phyloP scores from a whole-genome alignment of 2,888 invertebrate genomes.

The Eristalis intricaria region DNA sequence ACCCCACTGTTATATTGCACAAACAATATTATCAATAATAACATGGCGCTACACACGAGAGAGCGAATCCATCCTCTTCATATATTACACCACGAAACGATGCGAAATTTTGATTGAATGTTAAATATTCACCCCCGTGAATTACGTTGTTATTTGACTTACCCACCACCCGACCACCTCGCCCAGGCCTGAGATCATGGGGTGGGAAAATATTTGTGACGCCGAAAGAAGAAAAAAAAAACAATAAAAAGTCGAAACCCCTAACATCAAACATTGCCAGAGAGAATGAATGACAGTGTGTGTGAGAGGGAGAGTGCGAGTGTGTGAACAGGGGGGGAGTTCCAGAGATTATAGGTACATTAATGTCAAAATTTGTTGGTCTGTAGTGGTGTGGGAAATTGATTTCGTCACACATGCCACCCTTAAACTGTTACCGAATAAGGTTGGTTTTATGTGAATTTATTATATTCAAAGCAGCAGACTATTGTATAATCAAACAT shows the following conservation, averaged over 20 bases:
- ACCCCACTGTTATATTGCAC: slow-evolving; percentile 31
- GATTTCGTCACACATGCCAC: slow-evolving; percentile 55
- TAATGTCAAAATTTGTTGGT: slow-evolving; percentile 37
- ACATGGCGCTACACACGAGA: slow-evolving; percentile 40
- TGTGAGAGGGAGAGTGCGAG: background rate
- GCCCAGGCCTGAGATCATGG: background rate
- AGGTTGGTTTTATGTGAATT: background rate
- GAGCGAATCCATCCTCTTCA: slow-evolving; percentile 7
- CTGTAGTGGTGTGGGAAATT: slow-evolving; percentile 51
- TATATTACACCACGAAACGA: slow-evolving; percentile 30
- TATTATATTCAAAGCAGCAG: background rate
- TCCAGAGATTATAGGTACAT: slow-evolving; percentile 33
- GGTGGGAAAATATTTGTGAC: slow-evolving; percentile 1
- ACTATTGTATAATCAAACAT: background rate
- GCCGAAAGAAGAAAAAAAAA: slow-evolving; percentile 42
- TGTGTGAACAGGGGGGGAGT: background rate
- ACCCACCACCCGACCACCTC: background rate
- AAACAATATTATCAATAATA: slow-evolving; percentile 55
- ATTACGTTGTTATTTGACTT: slow-evolving; percentile 23
- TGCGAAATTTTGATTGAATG: slow-evolving; percentile 22
- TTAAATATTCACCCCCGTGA: slow-evolving; percentile 39
- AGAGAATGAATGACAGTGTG: slow-evolving; percentile 11
- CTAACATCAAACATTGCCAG: background rate
- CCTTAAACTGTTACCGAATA: slow-evolving; percentile 18
- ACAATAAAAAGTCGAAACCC: slow-evolving; percentile 32